Conservation (phyloP, 2,888 invertebrate genomes). For the Fragum fragum region DNA sequence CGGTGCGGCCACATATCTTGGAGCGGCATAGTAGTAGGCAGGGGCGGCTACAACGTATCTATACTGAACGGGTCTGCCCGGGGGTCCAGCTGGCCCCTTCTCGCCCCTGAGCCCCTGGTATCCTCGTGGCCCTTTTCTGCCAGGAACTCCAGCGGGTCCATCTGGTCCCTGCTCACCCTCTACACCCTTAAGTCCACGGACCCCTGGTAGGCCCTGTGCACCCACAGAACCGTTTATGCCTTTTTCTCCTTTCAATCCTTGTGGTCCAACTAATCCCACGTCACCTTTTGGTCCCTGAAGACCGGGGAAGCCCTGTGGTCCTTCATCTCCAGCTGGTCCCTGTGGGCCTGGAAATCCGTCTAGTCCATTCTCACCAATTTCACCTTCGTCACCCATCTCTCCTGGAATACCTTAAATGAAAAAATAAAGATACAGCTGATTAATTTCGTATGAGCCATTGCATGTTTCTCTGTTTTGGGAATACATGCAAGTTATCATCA, state of each 20-base stretch:
- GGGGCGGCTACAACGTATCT: slow-evolving; percentile 11
- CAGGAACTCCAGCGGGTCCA: slow-evolving; percentile 48
- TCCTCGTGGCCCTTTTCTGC: slow-evolving; percentile 42
- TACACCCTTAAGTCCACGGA: slow-evolving; percentile 45
- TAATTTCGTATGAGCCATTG: no score
- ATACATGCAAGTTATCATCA: no score
- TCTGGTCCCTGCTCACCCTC: slow-evolving; percentile 41
- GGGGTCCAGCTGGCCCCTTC: neutral
- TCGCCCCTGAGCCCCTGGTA: slow-evolving; percentile 20
- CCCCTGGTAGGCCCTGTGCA: slow-evolving; percentile 41
- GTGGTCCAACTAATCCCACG: slow-evolving; percentile 36
- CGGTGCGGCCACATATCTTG: neutral
- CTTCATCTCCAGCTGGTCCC: slow-evolving; percentile 48
- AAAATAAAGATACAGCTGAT: neutral
- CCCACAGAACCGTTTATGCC: slow-evolving; percentile 40
- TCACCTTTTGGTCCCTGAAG: slow-evolving; percentile 44
- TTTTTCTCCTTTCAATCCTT: slow-evolving; percentile 39
- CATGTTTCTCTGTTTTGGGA: no score
- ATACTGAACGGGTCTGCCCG: neutral
- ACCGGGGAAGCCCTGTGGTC: slow-evolving; percentile 58
- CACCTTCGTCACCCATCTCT: slow-evolving; percentile 59
- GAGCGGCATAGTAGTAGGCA: slow-evolving; percentile 4
- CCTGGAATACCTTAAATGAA: slow-evolving; percentile 43
- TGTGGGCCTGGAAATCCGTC: slow-evolving; percentile 41
- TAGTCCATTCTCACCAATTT: slow-evolving; percentile 43